These are phyloP conservation scores for Elegia similella DNA, from an alignment of 2,888 invertebrate species.

Conservation along the genomic window DNA sequence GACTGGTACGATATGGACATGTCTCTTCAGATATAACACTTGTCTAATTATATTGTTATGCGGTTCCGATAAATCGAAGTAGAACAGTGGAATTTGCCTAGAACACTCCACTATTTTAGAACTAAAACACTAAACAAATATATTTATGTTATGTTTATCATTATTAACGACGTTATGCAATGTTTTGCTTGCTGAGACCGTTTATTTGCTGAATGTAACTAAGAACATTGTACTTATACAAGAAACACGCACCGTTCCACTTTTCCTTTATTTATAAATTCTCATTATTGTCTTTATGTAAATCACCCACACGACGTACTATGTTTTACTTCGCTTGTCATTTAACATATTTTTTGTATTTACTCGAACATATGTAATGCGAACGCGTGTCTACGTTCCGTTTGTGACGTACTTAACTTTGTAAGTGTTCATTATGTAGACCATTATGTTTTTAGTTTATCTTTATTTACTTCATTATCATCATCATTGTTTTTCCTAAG, in stretches of 20 bases:
- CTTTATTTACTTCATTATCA: slow-evolving; percentile 29
- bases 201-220: background rate
- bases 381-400: background rate
- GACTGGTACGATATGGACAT: slow-evolving; percentile 47
- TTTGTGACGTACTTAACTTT: background rate
- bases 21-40: slow-evolving; percentile 38
- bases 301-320: slow-evolving; percentile 29
- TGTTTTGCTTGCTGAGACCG: background rate
- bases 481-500: slow-evolving; percentile 39
- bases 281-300: slow-evolving; percentile 34
- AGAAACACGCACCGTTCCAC: slow-evolving; percentile 12
- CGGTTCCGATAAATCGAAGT: slow-evolving; percentile 40
- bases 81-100: slow-evolving; percentile 51
- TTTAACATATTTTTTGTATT: slow-evolving; percentile 29
- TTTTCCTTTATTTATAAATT: slow-evolving; percentile 27
- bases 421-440: slow-evolving; percentile 23
- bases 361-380: background rate
- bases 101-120: slow-evolving; percentile 20
- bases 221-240: background rate
- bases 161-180: background rate
- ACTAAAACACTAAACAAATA: background rate
- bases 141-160: background rate
- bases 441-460: slow-evolving; percentile 14
- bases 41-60: slow-evolving; percentile 33
- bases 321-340: slow-evolving; percentile 39